A percentile compares a stretch with the other conserved stretches of the same genome.
Conservation (phyloP, 2,113 vertebrate species). For the Grallaria varia region DNA sequence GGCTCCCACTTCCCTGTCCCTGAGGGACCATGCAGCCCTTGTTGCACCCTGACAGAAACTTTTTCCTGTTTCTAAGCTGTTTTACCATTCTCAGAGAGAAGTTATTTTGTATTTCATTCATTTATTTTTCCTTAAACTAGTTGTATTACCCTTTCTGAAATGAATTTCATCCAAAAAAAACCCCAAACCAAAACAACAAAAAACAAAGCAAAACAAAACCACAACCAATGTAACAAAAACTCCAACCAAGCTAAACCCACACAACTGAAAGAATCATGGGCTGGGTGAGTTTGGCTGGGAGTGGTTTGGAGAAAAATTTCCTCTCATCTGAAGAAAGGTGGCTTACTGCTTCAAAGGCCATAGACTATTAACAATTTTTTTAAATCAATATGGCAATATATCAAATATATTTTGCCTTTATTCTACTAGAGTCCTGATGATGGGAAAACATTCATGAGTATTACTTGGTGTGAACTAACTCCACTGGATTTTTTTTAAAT, state of each 20-base stretch:
- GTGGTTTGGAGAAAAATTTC: not conserved
- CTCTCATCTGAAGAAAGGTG: not conserved
- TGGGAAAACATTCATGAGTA: not conserved
- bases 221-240: not conserved
- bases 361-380: not conserved
- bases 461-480: not conserved
- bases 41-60: not conserved
- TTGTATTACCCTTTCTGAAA: conserved; percentile 12
- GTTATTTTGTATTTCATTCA: not conserved
- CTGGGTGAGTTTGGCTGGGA: not conserved
- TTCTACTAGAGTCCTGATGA: not conserved
- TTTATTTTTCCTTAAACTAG: conserved; percentile 39
- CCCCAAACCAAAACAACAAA: not conserved
- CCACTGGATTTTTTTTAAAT: no score
- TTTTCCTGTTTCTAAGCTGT: not conserved
- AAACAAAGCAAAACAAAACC: not conserved
- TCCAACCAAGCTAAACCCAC: not conserved
- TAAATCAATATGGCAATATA: not conserved
- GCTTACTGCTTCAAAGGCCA: not conserved
- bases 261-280: not conserved
- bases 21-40: not conserved
- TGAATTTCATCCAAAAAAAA: conserved; percentile 4
- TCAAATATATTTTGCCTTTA: accelerated
- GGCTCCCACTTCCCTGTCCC: not conserved
- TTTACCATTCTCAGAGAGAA: conserved; percentile 6